These are phyloP conservation scores for Nomada goodeniana DNA, from an alignment of 2,888 invertebrate genomes.

Conservation along the genomic window DNA sequence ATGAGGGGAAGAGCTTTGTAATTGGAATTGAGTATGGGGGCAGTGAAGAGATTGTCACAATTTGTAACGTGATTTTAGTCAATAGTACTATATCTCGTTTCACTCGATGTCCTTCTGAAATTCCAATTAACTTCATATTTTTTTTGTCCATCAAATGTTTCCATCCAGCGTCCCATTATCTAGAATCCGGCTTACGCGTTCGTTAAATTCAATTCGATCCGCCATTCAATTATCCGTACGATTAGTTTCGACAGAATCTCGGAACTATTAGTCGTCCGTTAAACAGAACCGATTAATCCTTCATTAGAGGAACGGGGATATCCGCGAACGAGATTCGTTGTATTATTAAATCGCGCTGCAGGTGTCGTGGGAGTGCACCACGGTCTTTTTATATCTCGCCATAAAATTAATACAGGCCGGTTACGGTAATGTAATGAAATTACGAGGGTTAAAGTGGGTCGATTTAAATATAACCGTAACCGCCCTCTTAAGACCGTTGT, in stretches of 20 bases:
- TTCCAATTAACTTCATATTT: neutral
- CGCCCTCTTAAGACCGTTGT: neutral
- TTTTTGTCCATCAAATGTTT: neutral
- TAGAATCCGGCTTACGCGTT: conserved; percentile 9
- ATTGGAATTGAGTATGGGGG: too few species aligned
- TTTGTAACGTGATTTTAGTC: too few species aligned
- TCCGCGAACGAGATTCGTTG: conserved; percentile 15
- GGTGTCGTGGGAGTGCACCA: neutral
- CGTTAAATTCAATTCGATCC: conserved; percentile 19
- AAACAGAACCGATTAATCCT: conserved; percentile 35
- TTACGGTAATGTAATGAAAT: conserved; percentile 46
- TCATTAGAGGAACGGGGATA: conserved; percentile 1
- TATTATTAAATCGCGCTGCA: conserved; percentile 20
- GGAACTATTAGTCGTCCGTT: conserved; percentile 14
- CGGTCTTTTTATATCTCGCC: conserved; percentile 20
- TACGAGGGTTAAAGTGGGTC: conserved; percentile 57
- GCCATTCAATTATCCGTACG: conserved; percentile 28
- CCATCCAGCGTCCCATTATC: conserved; percentile 7
- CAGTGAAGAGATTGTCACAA: too few species aligned
- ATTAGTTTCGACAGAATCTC: conserved; percentile 22
- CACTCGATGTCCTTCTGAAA: neutral
- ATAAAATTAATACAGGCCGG: conserved; percentile 34
- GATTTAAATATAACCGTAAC: conserved; percentile 53
- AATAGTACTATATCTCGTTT: too few species aligned
- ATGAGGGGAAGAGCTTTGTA: too few species aligned